Evolutionary conservation across 2,113 vertebrate genomes (phyloP), one percentile per base, ranked within the genome.

Genomic region (Hymenochirus boettgeri): DNA sequence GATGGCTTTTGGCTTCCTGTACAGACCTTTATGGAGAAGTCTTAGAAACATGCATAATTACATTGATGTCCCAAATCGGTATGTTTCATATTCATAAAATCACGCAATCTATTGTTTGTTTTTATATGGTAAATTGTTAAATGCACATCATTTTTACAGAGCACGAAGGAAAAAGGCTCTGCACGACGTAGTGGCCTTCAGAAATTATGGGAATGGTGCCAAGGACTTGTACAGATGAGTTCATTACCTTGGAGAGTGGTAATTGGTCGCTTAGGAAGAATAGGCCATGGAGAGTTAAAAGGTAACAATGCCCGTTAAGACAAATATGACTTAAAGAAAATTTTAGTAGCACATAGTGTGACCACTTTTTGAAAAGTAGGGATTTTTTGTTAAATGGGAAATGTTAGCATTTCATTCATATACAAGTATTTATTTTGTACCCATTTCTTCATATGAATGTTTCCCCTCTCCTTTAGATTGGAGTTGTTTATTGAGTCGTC

Each of bases 131-230:
- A 35, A 35, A 35, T 13, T 35, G 33, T 35, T 11, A 35, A 35
- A 12, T 3, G 3, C 2, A 33, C 3, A n/a, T n/a, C n/a, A n/a
- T n/a, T n/a, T n/a, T 61, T 65, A 2, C 62, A 99, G 96, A 77
- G 94, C 95, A 69, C 89, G 95, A 69, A 91, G 96, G 90, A 98
- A 97, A 99, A 96, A 71, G 93, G 93, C n/a, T 99, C 96, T n/a
- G 93, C 94, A 19, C 89, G 96, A 72, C 88, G 95, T 37, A 87
- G 93, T 57, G 95, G 95, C 69, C 85, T 99, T 31, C 96, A 98
- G 83, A 99, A 97, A 76, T 89, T 99, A 69, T 99, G 95, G 96
- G 96, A 99, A 53, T 99, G 96, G 96, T 98, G 95, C 80, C 37
- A 97, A 75, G 92, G 95, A 19, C 86, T 99, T 31, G 92, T 98